phyloP scores from a whole-genome alignment of 2,888 invertebrate genomes.

The Drosophila peninsularis region DNA sequence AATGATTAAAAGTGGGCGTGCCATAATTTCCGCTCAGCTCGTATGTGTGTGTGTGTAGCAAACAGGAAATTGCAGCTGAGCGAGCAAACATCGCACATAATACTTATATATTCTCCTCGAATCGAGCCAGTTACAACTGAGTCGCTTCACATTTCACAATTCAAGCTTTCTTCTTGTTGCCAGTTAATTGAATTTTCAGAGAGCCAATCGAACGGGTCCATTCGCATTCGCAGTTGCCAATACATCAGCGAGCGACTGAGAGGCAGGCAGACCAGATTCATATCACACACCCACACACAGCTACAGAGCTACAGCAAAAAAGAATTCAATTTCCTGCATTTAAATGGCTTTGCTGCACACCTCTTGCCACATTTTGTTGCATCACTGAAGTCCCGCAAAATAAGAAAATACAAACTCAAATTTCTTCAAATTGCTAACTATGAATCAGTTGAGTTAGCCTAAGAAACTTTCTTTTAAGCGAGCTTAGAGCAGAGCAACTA shows the following conservation, averaged over 20 bases:
- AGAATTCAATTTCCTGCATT: constrained; percentile 76
- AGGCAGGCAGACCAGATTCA: constrained; percentile 19
- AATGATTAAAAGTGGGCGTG: constrained; percentile 78
- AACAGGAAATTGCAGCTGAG: constrained; percentile 72
- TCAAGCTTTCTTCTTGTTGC: constrained; percentile 17
- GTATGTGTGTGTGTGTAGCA: constrained; percentile 26
- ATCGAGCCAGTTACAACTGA: constrained; percentile 37
- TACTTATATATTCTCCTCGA: constrained; percentile 12
- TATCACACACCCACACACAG: constrained; percentile 28
- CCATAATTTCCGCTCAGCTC: constrained; percentile 71
- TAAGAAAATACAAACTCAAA: neutral
- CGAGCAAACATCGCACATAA: constrained; percentile 43
- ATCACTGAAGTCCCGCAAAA: neutral
- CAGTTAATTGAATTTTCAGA: constrained; percentile 45
- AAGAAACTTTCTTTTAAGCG: neutral
- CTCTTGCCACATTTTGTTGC: constrained; percentile 41
- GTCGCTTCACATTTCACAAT: constrained; percentile 29
- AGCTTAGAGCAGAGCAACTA: neutral
- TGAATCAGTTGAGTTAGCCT: neutral
- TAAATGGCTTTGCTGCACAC: constrained; percentile 68
- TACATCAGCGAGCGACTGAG: constrained; percentile 6
- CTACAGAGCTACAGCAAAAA: constrained; percentile 30
- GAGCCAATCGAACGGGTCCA: constrained; percentile 28
- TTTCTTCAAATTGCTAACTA: constrained; percentile 31
- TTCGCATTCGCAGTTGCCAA: constrained; percentile 10